Conservation (phyloP, 2,797 vertebrate species). For the Sternarchorhynchus goeldii region DNA sequence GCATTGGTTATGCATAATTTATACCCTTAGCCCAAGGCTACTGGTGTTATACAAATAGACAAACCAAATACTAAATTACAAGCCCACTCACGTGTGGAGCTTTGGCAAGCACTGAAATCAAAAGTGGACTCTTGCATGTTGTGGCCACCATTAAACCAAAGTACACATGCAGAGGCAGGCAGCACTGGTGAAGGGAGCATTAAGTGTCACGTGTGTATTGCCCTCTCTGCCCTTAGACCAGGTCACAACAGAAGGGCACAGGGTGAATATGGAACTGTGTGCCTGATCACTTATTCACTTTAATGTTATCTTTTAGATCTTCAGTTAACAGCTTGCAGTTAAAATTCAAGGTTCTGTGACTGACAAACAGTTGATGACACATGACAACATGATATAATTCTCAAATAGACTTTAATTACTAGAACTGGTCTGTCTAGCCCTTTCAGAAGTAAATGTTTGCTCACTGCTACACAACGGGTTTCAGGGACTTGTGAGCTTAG, state of each 20-base stretch:
- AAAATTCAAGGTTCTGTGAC: not conserved
- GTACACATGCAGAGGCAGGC: slow-evolving; percentile 67
- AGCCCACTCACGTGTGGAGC: slow-evolving; percentile 62
- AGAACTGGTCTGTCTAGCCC: not conserved
- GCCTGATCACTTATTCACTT: not conserved
- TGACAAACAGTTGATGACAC: slow-evolving; percentile 11
- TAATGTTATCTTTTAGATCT: not conserved
- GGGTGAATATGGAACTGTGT: not conserved
- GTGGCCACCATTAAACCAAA: slow-evolving; percentile 65
- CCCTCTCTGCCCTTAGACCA: slow-evolving; percentile 14
- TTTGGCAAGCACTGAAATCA: slow-evolving; percentile 62
- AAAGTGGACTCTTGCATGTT: slow-evolving; percentile 54
- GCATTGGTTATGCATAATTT: slow-evolving; percentile 78
- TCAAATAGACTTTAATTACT: not conserved
- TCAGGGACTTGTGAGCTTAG: too few relatives aligned
- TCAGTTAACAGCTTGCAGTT: not conserved
- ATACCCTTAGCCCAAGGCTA: slow-evolving; percentile 73
- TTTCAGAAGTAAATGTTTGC: not conserved
- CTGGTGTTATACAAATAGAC: slow-evolving; percentile 79
- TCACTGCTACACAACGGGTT: not conserved
- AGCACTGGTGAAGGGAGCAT: slow-evolving; percentile 57
- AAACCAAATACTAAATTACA: slow-evolving; percentile 71
- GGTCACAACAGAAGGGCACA: slow-evolving; percentile 25
- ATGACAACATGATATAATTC: not conserved
- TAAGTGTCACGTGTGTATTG: slow-evolving; percentile 42